Conservation (phyloP, 2,888 invertebrate species). For the Pseudococcus longispinus region DNA sequence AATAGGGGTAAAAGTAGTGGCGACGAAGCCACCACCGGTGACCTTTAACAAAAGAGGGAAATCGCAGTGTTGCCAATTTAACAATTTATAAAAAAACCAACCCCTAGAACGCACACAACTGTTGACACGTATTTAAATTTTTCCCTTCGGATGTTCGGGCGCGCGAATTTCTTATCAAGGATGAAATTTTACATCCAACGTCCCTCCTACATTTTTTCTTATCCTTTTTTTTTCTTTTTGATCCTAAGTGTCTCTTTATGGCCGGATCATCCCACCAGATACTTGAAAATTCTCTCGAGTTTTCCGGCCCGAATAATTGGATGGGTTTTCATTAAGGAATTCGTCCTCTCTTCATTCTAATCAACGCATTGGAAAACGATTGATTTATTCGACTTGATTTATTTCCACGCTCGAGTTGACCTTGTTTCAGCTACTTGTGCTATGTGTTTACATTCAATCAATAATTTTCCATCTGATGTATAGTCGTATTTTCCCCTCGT, state of each 20-base stretch:
- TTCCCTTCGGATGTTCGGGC: neutral
- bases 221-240: neutral
- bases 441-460: conserved; percentile 32
- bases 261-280: no score
- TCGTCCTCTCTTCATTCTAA: neutral
- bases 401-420: conserved; percentile 14
- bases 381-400: conserved; percentile 39
- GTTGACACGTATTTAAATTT: neutral
- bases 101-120: neutral
- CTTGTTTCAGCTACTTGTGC: neutral
- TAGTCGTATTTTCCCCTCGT: neutral
- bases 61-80: conserved; percentile 30
- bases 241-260: neutral
- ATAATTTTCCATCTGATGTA: conserved; percentile 24
- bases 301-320: neutral
- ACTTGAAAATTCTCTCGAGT: neutral
- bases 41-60: conserved; percentile 34
- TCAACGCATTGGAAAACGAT: conserved; percentile 34
- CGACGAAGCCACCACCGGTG: neutral
- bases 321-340: neutral
- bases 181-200: neutral
- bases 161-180: neutral
- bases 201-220: no score
- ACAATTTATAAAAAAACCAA: neutral
- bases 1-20: conserved; percentile 13